Conservation (phyloP, 2,113 vertebrate species). For the Lates calcarifer region DNA sequence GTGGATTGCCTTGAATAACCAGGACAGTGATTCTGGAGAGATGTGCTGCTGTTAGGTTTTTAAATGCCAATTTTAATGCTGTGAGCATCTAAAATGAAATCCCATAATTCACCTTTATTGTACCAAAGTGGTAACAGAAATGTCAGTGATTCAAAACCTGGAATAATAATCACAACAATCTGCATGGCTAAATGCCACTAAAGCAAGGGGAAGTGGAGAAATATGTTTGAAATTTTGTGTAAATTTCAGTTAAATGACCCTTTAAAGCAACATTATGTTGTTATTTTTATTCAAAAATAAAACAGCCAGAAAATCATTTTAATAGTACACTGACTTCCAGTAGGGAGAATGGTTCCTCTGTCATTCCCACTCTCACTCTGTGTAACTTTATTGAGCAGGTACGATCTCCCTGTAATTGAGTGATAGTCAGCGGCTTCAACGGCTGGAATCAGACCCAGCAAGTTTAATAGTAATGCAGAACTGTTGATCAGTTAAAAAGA, state of each 20-base stretch:
- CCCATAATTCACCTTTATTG: neutral
- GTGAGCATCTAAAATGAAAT: neutral
- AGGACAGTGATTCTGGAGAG: neutral
- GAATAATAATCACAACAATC: neutral
- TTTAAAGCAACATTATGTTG: too few relatives aligned
- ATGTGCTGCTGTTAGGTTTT: neutral
- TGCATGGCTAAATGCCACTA: neutral
- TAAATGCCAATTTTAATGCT: conserved; percentile 9
- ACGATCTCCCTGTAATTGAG: too few relatives aligned
- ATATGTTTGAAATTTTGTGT: neutral
- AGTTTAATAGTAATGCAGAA: too few relatives aligned
- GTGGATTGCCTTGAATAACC: neutral
- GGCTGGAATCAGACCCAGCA: too few relatives aligned
- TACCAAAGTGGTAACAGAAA: neutral
- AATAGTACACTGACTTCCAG: too few relatives aligned
- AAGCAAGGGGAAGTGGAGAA: neutral
- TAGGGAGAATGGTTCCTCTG: too few relatives aligned
- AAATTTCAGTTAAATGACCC: neutral
- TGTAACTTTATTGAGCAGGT: too few relatives aligned
- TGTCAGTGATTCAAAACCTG: conserved; percentile 4
- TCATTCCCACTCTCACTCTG: too few relatives aligned
- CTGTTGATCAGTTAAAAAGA: too few relatives aligned
- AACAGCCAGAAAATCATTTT: too few relatives aligned
- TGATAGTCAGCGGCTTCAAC: too few relatives aligned
- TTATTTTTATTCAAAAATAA: too few relatives aligned